Percentiles rank a stretch among this genome's conserved stretches.
phyloP scores from a whole-genome alignment of 2,888 invertebrate species.

The Pelosia muscerda region DNA sequence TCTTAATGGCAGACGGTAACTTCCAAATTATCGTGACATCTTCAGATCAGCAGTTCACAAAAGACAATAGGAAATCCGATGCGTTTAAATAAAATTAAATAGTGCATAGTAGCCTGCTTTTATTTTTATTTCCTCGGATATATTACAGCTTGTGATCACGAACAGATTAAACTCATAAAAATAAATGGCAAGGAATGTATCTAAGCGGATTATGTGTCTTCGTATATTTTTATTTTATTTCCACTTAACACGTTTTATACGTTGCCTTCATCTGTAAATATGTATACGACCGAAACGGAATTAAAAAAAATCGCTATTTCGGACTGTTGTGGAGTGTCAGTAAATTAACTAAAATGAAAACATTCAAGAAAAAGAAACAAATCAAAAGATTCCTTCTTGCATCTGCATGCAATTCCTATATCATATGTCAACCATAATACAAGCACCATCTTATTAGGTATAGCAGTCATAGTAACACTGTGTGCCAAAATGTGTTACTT shows the following conservation, averaged over 20 bases:
- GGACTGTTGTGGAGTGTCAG: background rate
- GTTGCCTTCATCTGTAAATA: background rate
- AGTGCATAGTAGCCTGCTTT: constrained; percentile 5
- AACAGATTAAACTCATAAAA: constrained; percentile 26
- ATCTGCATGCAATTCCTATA: no score
- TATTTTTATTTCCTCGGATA: constrained; percentile 22
- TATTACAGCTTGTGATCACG: constrained; percentile 23
- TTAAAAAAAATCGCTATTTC: background rate
- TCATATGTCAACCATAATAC: no score
- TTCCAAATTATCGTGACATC: background rate
- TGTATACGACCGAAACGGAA: background rate
- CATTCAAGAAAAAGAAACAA: background rate
- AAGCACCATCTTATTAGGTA: no score
- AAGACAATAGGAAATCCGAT: background rate
- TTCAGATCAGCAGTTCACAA: background rate
- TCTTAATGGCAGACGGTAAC: background rate
- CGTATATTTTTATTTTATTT: background rate
- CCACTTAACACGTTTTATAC: background rate
- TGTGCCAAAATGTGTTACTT: background rate
- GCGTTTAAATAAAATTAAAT: constrained; percentile 7
- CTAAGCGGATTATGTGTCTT: constrained; percentile 16
- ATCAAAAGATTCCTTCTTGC: no score
- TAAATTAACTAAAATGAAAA: background rate
- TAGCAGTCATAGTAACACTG: background rate
- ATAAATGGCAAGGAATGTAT: constrained; percentile 26